Evolutionary conservation across 2,888 invertebrate species (phyloP).

Genomic region (Drosophila mimica): DNA sequence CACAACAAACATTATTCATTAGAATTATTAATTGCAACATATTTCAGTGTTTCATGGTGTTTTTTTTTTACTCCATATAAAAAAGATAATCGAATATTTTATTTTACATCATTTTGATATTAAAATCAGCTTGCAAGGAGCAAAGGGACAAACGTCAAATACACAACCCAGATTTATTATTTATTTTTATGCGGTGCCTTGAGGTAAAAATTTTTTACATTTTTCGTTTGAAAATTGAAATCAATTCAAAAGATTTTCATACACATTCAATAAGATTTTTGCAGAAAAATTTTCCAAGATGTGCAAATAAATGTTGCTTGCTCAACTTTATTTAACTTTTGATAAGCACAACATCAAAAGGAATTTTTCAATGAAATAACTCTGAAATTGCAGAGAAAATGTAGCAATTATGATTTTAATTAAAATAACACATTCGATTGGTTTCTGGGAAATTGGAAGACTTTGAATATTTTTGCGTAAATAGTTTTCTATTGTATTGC

Average conservation of each 20-base stretch:
- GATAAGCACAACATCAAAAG: background rate
- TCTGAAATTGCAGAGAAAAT: background rate
- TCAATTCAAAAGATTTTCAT: background rate
- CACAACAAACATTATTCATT: background rate
- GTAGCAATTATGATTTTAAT: background rate
- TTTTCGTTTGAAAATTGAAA: background rate
- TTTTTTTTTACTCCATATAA: background rate
- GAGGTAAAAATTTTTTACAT: background rate
- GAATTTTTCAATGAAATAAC: background rate
- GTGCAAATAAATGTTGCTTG: background rate
- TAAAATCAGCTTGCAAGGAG: background rate
- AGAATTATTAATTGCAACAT: background rate
- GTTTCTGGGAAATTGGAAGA: constrained; percentile 13
- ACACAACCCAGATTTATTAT: background rate
- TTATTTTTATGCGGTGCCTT: too few relatives aligned
- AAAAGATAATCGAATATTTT: background rate
- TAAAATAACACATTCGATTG: constrained; percentile 18
- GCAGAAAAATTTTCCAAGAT: background rate
- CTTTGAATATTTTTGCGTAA: constrained; percentile 32
- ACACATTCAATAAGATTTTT: background rate
- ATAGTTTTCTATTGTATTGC: constrained; percentile 40
- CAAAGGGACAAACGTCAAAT: background rate
- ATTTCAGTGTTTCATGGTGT: background rate
- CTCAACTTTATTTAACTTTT: background rate
- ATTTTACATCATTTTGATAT: background rate